Evolutionary conservation across 2,888 invertebrate species (phyloP), one percentile per base, ranked within the genome.

Genomic region (Agrochola litura): DNA sequence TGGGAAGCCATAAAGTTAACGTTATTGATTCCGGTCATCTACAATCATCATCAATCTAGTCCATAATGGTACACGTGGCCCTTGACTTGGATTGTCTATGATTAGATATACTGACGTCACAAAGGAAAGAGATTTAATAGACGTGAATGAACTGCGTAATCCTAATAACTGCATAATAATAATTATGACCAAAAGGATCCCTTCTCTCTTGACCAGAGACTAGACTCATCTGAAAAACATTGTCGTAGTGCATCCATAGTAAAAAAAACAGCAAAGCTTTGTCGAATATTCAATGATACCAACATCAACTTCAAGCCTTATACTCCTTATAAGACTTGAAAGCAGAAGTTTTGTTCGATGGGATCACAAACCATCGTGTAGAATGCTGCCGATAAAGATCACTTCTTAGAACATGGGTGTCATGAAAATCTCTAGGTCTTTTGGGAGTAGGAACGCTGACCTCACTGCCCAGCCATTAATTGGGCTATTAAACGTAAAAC

Each of bases 21-120:
- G 25, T 82, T 68, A 82, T 68, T 68, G 58, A 64, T 76, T 46
- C 46, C 25, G 30, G 37, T 76, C 63, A 30, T 12, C 46, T 1
- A 61, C 79, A 68, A 76, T 79, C 82, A 79, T 25, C 75, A 81
- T 82, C 37, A 76, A 82, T 82, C 49, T 76, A 9, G 0, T 76
- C 25, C 25, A 16, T 64, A 76, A 79, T 68, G 56, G 76, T 76
- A 52, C 56, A 64, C 76, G 68, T 76, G 82, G 76, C 63, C 54
- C 60, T 73, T 61, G 54, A 63, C 25, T 76, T 76, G 5, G 8
- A 60, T 43, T n/a, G 52, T 46, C 6, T 56, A 1, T 8, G 12
- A 37, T 12, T 46, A 22, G n/a, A 66, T 30, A 22, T 54, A 41
- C 16, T 63, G 77, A 56, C 79, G 74, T 8, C 74, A 81, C 54